These are phyloP conservation scores for Calliopum simillimum DNA, from an alignment of 2,888 invertebrate species.

Conservation along the genomic window DNA sequence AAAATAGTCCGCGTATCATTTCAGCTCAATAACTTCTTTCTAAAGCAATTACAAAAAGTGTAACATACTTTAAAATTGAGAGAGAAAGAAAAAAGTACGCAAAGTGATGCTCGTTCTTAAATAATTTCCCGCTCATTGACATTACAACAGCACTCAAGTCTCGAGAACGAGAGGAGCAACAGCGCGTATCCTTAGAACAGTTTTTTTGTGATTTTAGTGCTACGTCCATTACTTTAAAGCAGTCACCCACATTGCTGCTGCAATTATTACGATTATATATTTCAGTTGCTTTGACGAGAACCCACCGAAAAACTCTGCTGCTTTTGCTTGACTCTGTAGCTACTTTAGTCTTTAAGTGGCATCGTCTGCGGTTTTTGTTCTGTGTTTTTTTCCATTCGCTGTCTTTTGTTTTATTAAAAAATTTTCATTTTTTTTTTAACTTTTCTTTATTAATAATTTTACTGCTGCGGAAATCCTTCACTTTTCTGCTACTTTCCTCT, in stretches of 20 bases:
- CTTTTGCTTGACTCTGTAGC: constrained; percentile 9
- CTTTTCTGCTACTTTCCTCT: not conserved
- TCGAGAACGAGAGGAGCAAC: too few relatives aligned
- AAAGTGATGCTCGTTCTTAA: not conserved
- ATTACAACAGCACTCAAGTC: too few relatives aligned
- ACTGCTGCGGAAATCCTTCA: not conserved
- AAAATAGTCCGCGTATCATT: too few relatives aligned
- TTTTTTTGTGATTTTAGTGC: too few relatives aligned
- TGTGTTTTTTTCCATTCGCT: not conserved
- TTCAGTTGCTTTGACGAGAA: not conserved
- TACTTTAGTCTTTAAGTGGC: constrained; percentile 25
- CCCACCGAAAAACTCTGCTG: not conserved
- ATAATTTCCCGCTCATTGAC: not conserved
- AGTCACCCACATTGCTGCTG: not conserved
- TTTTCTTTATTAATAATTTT: constrained; percentile 1
- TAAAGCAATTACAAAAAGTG: too few relatives aligned
- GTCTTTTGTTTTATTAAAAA: not conserved
- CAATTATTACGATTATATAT: not conserved
- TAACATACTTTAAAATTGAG: too few relatives aligned
- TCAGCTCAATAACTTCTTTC: too few relatives aligned
- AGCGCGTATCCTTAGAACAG: too few relatives aligned
- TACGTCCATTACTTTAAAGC: too few relatives aligned
- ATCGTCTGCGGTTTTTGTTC: not conserved
- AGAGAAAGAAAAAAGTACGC: too few relatives aligned
- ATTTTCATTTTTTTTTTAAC: not conserved